Base-by-base conservation (phyloP, 1,140 invertebrate species). In the Neotoxoptera formosana region DNA sequence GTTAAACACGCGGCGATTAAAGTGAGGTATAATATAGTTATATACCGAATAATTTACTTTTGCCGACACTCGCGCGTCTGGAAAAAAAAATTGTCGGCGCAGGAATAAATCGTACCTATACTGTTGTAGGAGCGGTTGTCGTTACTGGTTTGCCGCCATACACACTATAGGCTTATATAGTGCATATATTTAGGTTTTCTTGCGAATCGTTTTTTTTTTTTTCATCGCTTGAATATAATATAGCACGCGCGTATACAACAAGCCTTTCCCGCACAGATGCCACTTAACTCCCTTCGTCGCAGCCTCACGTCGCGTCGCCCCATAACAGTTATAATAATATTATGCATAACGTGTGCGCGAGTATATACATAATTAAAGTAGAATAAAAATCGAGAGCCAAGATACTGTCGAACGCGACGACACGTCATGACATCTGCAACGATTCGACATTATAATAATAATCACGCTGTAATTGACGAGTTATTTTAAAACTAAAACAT, bases 341-440 rank as follows among this genome's bases (percentile, higher is more conserved):
- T 41, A 76, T 76, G 60, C 4, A 76, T 30, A 30, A 45, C 9
- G 36, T 84, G 41, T 45, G 34, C 8, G 4, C 6, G 9, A 41
- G 36, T 41, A 25, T 25, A 6, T 41, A 25, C 14, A 6, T 41
- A 41, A 47, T 53, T 23, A 51, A 51, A 51, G 17, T 53, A 21
- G 34, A 89, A 53, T 34, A 4, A 48, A 88, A 51, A 88, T 23
- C 83, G 6, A 34, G n/a, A 36, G 87, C 48, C 87, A 89, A 89
- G 87, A 89, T 53, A 89, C 87, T 34, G 87, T 89, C 87, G 34
- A 87, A n/a, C n/a, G n/a, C 84, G 84, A n/a, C 51, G 30, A 34
- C 86, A 36, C 51, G 48, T 36, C 34, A 36, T 36, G 48, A 53
- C 34, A 36, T 36, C 87, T 21, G 21, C 34, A 14, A 30, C 30